A percentile compares a stretch with the other conserved stretches of the same genome.
Evolutionary conservation across 2,113 vertebrate genomes (phyloP).

Genomic region (Fukomys damarensis): DNA sequence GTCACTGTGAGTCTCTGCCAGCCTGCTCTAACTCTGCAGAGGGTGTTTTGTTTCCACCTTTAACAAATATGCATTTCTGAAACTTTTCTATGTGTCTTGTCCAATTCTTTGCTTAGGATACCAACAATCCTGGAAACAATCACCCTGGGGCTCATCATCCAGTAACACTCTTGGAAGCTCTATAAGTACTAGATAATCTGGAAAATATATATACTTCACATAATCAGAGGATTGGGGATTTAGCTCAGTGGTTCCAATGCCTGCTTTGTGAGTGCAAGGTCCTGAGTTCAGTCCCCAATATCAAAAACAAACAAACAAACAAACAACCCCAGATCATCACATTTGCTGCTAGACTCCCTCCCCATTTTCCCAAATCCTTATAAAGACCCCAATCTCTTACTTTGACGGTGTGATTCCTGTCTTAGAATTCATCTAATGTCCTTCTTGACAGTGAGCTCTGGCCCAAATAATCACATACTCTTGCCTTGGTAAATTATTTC

Average conservation of each 20-base stretch:
- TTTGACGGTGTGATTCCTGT: not conserved
- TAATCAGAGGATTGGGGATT: not conserved
- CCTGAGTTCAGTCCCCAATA: too few relatives aligned
- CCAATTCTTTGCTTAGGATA: not conserved
- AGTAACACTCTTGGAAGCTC: not conserved
- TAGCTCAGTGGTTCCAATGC: too few relatives aligned
- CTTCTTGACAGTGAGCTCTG: not conserved
- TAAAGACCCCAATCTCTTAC: not conserved
- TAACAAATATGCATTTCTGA: not conserved
- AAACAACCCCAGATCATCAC: not conserved
- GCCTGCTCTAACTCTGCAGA: not conserved
- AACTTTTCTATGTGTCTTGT: not conserved
- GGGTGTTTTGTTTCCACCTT: not conserved
- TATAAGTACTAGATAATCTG: not conserved
- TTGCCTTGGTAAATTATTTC: not conserved
- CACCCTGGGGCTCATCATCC: not conserved
- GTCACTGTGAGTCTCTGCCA: not conserved
- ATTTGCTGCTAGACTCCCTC: not conserved
- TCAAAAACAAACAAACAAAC: too few relatives aligned
- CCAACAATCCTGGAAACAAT: not conserved
- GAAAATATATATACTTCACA: not conserved
- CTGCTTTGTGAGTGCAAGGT: too few relatives aligned
- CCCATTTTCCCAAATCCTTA: not conserved
- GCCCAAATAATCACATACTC: not conserved
- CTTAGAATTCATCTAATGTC: not conserved